phyloP scores from a whole-genome alignment of 2,797 vertebrate species.

The Hyperoplus immaculatus region DNA sequence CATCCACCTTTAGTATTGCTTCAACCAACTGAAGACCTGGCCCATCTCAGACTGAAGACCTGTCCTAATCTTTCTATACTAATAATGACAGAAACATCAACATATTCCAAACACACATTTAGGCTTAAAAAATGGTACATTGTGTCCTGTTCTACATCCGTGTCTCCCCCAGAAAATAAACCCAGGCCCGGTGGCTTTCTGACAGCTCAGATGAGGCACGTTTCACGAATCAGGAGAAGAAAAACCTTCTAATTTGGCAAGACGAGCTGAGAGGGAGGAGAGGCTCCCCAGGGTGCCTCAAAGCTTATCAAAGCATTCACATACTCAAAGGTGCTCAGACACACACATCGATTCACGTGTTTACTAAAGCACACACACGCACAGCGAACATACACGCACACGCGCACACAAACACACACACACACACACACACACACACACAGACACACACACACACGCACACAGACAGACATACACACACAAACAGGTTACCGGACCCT shows the following conservation, averaged over 20 bases:
- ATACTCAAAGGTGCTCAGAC: slow-evolving; percentile 15
- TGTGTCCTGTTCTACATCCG: slow-evolving; percentile 5
- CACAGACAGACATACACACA: background rate
- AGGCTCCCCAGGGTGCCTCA: slow-evolving; percentile 34
- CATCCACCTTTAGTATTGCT: background rate
- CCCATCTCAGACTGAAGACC: background rate
- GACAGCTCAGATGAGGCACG: slow-evolving; percentile 43
- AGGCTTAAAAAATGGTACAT: slow-evolving; percentile 15
- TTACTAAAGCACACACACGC: background rate
- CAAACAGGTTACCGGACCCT: background rate
- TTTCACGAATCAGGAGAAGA: slow-evolving; percentile 40
- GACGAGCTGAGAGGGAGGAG: slow-evolving; percentile 30
- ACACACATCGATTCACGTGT: background rate
- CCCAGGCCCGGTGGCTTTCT: slow-evolving; percentile 15
- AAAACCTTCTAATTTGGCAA: slow-evolving; percentile 22
- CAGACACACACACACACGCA: background rate
- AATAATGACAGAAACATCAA: slow-evolving; percentile 26
- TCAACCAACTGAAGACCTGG: background rate
- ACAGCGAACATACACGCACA: background rate
- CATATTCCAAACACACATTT: slow-evolving; percentile 23
- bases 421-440: background rate
- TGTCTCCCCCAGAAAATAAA: slow-evolving; percentile 17
- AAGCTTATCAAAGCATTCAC: slow-evolving; percentile 36
- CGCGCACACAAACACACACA: background rate
- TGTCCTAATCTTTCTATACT: background rate